Base-by-base conservation (phyloP, 1,140 invertebrate genomes). In the Ptiloglossa arizonensis region DNA sequence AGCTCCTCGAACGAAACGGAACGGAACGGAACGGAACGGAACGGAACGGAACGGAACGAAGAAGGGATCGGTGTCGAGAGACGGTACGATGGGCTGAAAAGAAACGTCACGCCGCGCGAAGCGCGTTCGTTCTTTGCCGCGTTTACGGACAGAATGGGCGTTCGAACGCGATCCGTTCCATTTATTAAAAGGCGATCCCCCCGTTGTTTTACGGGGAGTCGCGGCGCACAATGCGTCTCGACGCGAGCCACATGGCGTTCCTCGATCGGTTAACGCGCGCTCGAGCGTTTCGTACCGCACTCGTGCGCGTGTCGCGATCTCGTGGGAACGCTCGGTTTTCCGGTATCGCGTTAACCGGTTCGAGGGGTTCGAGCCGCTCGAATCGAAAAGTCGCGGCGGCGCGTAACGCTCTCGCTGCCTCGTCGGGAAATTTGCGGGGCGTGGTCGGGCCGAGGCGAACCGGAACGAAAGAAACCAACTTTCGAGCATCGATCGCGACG, bases 101-200 rank as follows among this genome's bases (percentile, higher is more conserved):
- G n/a, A n/a, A n/a, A n/a, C n/a, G n/a, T n/a, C n/a, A n/a, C n/a
- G n/a, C n/a, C n/a, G n/a, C n/a, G n/a, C n/a, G n/a, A n/a, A n/a
- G n/a, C n/a, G n/a, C n/a, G n/a, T n/a, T n/a, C 19, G 66, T 56
- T 56, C 35, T 22, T 35, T 48, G 41, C 41, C 60, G 5, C 15
- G 46, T 63, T 17, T 8, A 5, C 50, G 46, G 32, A 11, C 24
- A 73, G 71, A 73, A 73, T 73, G 13, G 56, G 38, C 50, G 72
- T 66, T n/a, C 50, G 63, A 15, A 81, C 66, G 79, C 66, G 71
- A 81, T 78, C 60, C 79, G 52, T 81, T 60, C 74, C 60, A 81
- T 78, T 81, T 81, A 78, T 81, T 81, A 81, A 81, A 77, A 77
- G 74, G 74, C 60, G 67, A 81, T 78, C 60, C 56, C 35, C 22